Conservation (phyloP, 2,888 invertebrate genomes). For the Fragum fragum region DNA sequence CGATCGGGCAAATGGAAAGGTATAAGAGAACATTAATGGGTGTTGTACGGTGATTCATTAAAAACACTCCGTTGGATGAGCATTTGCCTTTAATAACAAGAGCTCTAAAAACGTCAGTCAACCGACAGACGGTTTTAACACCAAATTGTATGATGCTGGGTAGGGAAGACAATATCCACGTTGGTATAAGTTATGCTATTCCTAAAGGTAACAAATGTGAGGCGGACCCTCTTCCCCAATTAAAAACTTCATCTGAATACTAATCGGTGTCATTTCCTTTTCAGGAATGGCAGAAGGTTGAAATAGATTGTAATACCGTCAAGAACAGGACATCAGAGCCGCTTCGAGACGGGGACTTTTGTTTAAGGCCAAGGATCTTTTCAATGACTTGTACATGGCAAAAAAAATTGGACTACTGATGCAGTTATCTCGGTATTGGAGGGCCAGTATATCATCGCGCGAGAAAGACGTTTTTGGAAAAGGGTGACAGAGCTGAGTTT, state of each 20-base stretch:
- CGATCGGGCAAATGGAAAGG: too few species aligned
- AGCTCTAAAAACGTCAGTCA: constrained; percentile 41
- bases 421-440: background rate
- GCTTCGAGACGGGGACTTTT: constrained; percentile 2
- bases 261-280: background rate
- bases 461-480: background rate
- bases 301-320: background rate
- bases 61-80: constrained; percentile 40
- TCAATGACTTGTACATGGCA: background rate
- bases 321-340: background rate
- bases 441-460: background rate
- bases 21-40: too few species aligned
- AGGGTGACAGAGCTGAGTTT: background rate
- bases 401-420: background rate
- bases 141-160: constrained; percentile 60
- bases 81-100: constrained; percentile 44
- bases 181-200: constrained; percentile 42
- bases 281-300: constrained; percentile 6
- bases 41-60: constrained; percentile 42
- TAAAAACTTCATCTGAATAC: background rate
- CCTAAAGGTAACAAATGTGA: background rate
- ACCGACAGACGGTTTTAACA: constrained; percentile 49
- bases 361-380: background rate
- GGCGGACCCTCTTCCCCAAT: background rate
- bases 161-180: constrained; percentile 40